Base-by-base conservation (phyloP, 2,113 vertebrate species). In the Picathartes gymnocephalus region DNA sequence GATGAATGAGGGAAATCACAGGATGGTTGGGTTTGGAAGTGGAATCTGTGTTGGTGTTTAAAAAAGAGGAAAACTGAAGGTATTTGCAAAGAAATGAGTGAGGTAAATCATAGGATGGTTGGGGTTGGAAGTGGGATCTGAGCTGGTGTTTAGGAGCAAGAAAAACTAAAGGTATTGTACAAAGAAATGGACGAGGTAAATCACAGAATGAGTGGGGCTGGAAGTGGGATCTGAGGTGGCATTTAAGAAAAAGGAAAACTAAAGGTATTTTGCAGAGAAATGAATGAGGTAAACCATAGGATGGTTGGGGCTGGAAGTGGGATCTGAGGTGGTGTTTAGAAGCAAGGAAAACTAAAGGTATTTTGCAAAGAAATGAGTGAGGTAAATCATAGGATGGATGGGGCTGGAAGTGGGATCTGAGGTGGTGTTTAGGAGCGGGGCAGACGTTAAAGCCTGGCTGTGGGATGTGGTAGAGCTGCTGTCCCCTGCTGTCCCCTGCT, bases 261-360 rank as follows among this genome's bases (percentile, higher is more conserved):
- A n/a, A 39, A 25, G 12, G 4, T 24, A 11, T 6, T 33, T 1
- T 60, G 37, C 4, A 37, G 23, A 73, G 27, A 66, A 1, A 12
- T 7, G 8, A 24, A 17, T 11, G 4, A 31, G 15, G 27, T 0
- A 24, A 39, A 39, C 31, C 5, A 2, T 2, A 35, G n/a, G 4
- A 10, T 35, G 33, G 17, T 4, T 48, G 23, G 15, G 65, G 44
- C 2, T 27, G 16, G 44, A 22, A 30, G 7, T 13, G 69, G 22
- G 25, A 19, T n/a, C 6, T 47, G 22, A 45, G 44, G 17, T 13
- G 44, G 23, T 11, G 15, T 17, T 33, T 20, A 17, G 31, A 14
- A 57, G 5, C 9, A 23, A 23, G 21, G 54, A n/a, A 57, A 57
- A 57, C 13, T 22, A n/a, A 22, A 57, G 33, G 1, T 23, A 15